Conservation (phyloP, 2,888 invertebrate species). For the Lamproptera curius region DNA sequence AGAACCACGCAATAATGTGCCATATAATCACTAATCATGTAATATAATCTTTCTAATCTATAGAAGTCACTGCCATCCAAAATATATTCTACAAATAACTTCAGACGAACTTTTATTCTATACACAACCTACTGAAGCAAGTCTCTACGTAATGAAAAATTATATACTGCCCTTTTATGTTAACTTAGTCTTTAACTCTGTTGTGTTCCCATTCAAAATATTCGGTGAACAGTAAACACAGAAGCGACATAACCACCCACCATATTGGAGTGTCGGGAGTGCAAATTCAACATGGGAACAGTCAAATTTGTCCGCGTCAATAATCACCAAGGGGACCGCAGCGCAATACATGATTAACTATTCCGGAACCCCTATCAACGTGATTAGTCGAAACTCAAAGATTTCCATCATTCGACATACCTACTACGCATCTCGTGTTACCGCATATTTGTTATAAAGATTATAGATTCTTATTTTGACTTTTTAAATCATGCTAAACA, state of each 20-base stretch:
- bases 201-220: neutral
- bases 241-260: neutral
- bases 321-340: neutral
- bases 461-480: too few species aligned
- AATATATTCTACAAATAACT: neutral
- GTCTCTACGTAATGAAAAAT: neutral
- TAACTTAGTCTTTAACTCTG: neutral
- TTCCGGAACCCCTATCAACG: neutral
- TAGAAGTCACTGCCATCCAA: neutral
- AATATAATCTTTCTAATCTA: neutral
- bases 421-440: too few species aligned
- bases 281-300: constrained; percentile 7
- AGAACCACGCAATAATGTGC: too few species aligned
- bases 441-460: too few species aligned
- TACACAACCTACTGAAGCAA: neutral
- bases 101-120: neutral
- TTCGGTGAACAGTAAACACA: too few species aligned
- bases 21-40: too few species aligned
- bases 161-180: neutral
- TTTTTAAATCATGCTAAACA: too few species aligned
- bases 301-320: neutral
- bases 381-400: too few species aligned
- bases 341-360: neutral
- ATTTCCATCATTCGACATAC: too few species aligned
- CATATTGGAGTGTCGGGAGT: constrained; percentile 8